Evolutionary conservation across 2,113 vertebrate species (phyloP).

Genomic region (Gnathonemus echidnorhynchus): DNA sequence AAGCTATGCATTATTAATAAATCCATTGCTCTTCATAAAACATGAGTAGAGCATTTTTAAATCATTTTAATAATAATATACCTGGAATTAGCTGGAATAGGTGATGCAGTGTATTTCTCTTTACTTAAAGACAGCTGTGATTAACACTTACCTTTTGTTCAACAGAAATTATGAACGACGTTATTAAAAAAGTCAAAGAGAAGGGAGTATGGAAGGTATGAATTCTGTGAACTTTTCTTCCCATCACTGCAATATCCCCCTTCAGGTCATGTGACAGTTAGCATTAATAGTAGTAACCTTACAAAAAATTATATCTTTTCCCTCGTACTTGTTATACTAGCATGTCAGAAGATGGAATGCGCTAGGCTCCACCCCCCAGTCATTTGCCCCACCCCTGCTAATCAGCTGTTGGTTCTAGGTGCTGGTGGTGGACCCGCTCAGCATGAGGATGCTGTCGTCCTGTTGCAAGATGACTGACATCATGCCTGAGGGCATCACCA

Average conservation of each 20-base stretch:
- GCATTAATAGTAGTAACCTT: background rate
- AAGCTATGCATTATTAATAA: background rate
- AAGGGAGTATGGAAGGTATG: conserved; percentile 96
- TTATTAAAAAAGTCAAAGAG: conserved; percentile 93
- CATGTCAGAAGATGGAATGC: background rate
- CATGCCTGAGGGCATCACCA: conserved; percentile 96
- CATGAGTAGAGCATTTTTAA: no score
- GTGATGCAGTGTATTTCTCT: background rate
- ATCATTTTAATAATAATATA: background rate
- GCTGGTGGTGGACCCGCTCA: conserved; percentile 93
- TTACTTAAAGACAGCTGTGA: background rate
- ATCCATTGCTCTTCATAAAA: background rate
- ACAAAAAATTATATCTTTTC: background rate
- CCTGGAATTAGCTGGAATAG: background rate
- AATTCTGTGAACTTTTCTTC: background rate
- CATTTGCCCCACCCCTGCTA: background rate
- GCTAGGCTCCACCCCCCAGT: background rate
- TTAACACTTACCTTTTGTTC: conserved; percentile 11
- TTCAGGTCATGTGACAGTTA: background rate
- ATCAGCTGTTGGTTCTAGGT: conserved; percentile 60
- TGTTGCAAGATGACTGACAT: conserved; percentile 99
- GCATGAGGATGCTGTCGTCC: conserved; percentile 95
- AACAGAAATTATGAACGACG: conserved; percentile 92
- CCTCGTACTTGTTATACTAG: background rate
- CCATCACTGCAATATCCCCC: background rate